These are phyloP conservation scores for Paramacrobiotus metropolitanus DNA, from an alignment of 1,140 invertebrate genomes.

Conservation along the genomic window DNA sequence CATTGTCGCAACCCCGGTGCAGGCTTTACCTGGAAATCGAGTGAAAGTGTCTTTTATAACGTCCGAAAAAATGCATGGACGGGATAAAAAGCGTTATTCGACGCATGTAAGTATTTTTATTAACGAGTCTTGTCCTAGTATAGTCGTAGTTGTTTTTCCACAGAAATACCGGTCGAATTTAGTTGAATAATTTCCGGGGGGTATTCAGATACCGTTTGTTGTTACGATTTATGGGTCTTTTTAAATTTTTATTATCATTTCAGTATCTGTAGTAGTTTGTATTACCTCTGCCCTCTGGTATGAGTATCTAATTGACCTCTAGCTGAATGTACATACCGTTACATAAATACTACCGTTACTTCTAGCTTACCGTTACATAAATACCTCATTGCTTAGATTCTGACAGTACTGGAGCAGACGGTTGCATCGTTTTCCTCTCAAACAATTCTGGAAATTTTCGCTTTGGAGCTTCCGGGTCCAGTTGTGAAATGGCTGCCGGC, in stretches of 20 bases:
- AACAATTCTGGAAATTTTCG: slow-evolving; percentile 5
- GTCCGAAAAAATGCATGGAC: not conserved
- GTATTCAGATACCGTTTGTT: no score
- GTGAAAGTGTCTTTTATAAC: slow-evolving; percentile 1
- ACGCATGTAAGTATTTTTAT: slow-evolving; percentile 1
- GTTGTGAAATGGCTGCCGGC: not conserved
- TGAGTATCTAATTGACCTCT: no score
- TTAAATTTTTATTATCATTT: no score
- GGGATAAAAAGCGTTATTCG: not conserved
- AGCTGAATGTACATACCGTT: no score
- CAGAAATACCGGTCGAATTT: not conserved
- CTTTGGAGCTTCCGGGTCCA: not conserved
- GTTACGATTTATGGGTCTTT: no score
- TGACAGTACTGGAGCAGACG: not conserved
- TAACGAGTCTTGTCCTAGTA: not conserved
- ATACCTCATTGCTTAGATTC: not conserved
- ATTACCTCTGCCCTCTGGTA: no score
- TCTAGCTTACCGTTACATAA: not conserved
- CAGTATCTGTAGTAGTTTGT: no score
- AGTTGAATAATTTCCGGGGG: no score
- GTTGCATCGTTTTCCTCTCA: not conserved
- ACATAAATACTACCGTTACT: no score
- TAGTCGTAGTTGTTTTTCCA: not conserved
- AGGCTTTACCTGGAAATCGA: not conserved
- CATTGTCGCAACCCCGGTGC: no score